phyloP scores from a whole-genome alignment of 2,888 invertebrate species.

The Branchellion lobata region DNA sequence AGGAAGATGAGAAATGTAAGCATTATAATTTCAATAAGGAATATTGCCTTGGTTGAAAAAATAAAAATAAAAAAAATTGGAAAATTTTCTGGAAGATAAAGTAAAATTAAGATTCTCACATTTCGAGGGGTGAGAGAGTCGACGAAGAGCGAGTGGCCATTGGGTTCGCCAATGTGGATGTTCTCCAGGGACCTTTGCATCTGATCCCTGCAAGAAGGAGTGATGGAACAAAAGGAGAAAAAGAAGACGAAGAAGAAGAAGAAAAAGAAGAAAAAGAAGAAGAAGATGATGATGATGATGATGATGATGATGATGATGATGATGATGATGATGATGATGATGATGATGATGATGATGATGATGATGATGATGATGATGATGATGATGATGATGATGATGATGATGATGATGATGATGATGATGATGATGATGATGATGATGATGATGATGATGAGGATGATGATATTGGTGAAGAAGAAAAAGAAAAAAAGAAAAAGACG shows the following conservation, averaged over 20 bases:
- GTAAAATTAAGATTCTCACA: too few relatives aligned
- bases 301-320: neutral
- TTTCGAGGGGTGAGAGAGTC: too few relatives aligned
- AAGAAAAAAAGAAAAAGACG: neutral
- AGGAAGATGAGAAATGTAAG: too few relatives aligned
- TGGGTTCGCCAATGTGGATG: too few relatives aligned
- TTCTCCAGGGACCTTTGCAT: too few relatives aligned
- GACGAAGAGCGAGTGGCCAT: too few relatives aligned
- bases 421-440: conserved; percentile 2
- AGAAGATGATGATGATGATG: neutral
- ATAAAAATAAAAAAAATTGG: too few relatives aligned
- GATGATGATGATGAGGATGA: too few relatives aligned
- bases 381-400: conserved; percentile 22
- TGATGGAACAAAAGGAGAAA: neutral
- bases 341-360: neutral
- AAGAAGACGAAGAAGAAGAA: neutral
- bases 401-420: conserved; percentile 25
- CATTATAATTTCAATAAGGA: too few relatives aligned
- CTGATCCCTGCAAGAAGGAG: neutral
- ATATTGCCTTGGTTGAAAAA: too few relatives aligned
- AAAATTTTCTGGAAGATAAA: too few relatives aligned
- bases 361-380: neutral
- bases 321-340: neutral
- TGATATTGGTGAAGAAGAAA: too few relatives aligned
- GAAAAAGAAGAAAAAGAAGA: neutral